Evolutionary conservation across 2,888 invertebrate genomes (phyloP), one percentile per base, ranked within the genome.

Genomic region (Dusona sp.): DNA sequence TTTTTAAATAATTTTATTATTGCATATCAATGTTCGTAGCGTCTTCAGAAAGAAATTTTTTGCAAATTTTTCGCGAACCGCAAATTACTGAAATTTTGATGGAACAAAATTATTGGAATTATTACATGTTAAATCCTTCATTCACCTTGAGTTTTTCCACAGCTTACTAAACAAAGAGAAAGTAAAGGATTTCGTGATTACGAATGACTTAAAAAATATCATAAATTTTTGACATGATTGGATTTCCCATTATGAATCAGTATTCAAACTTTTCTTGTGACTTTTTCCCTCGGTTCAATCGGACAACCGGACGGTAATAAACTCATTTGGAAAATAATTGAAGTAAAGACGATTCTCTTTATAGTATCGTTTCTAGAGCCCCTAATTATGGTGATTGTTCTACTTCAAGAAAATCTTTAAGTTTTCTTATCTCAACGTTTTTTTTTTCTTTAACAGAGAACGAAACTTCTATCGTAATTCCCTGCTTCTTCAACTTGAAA

Each of bases 401-500:
- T 61, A 61, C 61, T 61, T 29, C 16, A 29, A 16, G 29, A 61
- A 61, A 29, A 61, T 61, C 61, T 61, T 61, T 7, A 29, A 29
- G 29, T 61, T 61, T 61, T 29, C 33, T 45, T 70, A 70, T 45
- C 19, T 29, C 29, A 67, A 38, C 7, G 22, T 57, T 61, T 67
- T 42, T 79, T 61, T 73, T 68, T 83, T 45, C 54, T 38, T 64
- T 13, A n/a, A 64, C 64, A 6, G 22, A 13, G 57, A 57, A 25
- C 25, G 29, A 61, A 61, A 61, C 29, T 61, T 29, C n/a, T 13
- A 29, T 77, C 38, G 33, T 19, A 45, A 22, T 80, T 64, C 25
- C 42, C 38, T 72, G 13, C 67, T 82, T 85, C 73, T 65, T 73
- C 64, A 74, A 82, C 85, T 82, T 68, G 42, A 72, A 78, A 64